These are phyloP conservation scores for Sebastes iracundus DNA, from an alignment of 2,797 vertebrate genomes.

Conservation along the genomic window DNA sequence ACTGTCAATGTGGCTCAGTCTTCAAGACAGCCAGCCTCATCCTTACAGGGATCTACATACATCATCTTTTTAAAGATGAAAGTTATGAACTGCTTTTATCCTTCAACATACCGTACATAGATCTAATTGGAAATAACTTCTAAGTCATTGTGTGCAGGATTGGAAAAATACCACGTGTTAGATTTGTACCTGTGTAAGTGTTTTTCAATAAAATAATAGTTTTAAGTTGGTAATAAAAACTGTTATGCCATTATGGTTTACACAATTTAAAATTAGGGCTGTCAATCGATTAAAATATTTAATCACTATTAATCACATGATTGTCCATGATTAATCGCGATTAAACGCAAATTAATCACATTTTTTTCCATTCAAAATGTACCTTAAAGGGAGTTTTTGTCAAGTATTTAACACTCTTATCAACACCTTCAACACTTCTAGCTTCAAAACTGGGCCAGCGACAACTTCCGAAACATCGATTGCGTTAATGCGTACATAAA, in stretches of 20 bases:
- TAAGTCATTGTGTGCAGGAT: background rate
- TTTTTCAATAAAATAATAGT: background rate
- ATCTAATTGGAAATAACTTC: too few species aligned
- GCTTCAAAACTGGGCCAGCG: too few species aligned
- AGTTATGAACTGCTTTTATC: background rate
- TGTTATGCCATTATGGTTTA: background rate
- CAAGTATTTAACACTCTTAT: too few species aligned
- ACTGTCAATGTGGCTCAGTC: background rate
- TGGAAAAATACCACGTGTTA: background rate
- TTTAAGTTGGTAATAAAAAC: background rate
- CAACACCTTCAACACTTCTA: too few species aligned
- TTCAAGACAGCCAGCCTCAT: background rate
- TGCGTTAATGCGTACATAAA: too few species aligned
- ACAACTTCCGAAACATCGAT: too few species aligned
- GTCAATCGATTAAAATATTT: too few species aligned
- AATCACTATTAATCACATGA: too few species aligned
- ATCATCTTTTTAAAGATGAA: background rate
- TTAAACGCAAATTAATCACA: accelerated
- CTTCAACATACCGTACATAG: background rate
- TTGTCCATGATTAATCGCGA: too few species aligned
- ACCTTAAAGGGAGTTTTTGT: too few species aligned
- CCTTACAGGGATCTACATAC: background rate
- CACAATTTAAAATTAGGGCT: background rate
- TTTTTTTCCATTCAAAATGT: too few species aligned
- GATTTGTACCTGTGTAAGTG: background rate